phyloP scores from a whole-genome alignment of 1,140 invertebrate genomes.

The Bombus superbus region DNA sequence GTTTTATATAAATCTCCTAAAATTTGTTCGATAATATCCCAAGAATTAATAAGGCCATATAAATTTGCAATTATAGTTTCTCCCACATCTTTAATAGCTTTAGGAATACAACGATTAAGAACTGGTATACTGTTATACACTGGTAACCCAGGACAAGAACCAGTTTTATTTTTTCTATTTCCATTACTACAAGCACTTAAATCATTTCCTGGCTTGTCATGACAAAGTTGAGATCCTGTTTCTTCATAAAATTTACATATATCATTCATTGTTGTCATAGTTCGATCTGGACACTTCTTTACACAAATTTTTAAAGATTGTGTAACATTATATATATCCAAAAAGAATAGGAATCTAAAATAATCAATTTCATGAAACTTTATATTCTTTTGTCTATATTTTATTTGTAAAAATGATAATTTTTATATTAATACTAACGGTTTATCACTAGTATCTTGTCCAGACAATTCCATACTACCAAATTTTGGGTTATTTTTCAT shows the following conservation, averaged over 20 bases:
- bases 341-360: conserved; percentile 91
- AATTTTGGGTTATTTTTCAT: conserved; percentile 90
- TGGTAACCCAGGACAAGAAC: conserved; percentile 89
- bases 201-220: conserved; percentile 83
- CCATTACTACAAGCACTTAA: conserved; percentile 79
- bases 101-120: conserved; percentile 94
- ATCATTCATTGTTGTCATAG: conserved; percentile 86
- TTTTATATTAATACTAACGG: conserved; percentile 81
- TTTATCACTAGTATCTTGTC: conserved; percentile 91
- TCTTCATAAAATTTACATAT: conserved; percentile 89
- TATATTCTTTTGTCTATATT: neutral
- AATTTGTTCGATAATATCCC: conserved; percentile 94
- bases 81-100: conserved; percentile 85
- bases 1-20: conserved; percentile 93
- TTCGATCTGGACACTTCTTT: conserved; percentile 90
- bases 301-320: conserved; percentile 95
- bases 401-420: neutral
- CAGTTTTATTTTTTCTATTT: conserved; percentile 84
- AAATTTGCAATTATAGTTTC: conserved; percentile 87
- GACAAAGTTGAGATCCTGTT: conserved; percentile 89
- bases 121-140: conserved; percentile 90
- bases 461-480: conserved; percentile 89
- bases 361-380: conserved; percentile 32
- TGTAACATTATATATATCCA: conserved; percentile 90
- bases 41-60: conserved; percentile 92